Evolutionary conservation across 2,888 invertebrate species (phyloP).

Genomic region (Sisyra nigra): DNA sequence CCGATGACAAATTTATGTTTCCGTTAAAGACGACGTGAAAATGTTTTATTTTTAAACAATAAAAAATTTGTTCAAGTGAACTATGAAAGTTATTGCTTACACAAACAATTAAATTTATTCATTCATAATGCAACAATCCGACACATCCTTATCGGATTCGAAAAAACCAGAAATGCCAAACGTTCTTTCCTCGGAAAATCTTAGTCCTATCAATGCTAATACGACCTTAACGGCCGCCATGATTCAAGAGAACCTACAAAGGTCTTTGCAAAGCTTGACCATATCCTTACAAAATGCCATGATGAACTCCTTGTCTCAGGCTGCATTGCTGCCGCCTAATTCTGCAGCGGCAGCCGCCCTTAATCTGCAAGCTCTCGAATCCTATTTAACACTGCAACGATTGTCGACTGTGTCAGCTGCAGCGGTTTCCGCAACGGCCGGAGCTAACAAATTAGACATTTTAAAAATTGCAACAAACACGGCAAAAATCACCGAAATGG

Average conservation of each 20-base stretch:
- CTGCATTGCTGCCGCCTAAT: conserved; percentile 64
- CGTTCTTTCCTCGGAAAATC: too few relatives aligned
- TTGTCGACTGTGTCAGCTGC: conserved; percentile 52
- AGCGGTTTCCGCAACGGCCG: conserved; percentile 16
- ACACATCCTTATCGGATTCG: not conserved
- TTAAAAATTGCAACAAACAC: conserved; percentile 40
- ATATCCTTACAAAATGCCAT: conserved; percentile 70
- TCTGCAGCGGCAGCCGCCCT: conserved; percentile 73
- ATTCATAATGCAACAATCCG: conserved; percentile 6
- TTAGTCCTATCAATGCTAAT: not conserved
- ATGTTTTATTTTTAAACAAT: too few relatives aligned
- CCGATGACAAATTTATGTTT: too few relatives aligned
- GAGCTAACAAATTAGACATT: conserved; percentile 44
- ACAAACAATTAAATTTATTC: not conserved
- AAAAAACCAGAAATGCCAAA: conserved; percentile 3
- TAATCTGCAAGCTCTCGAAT: conserved; percentile 72
- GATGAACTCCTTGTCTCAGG: conserved; percentile 71
- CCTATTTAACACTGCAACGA: conserved; percentile 68
- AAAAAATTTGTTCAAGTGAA: too few relatives aligned
- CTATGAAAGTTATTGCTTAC: too few relatives aligned
- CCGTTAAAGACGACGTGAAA: too few relatives aligned
- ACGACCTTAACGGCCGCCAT: conserved; percentile 36
- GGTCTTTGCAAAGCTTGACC: conserved; percentile 53
- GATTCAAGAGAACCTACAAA: conserved; percentile 43
- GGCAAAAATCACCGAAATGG: conserved; percentile 24